Conservation (phyloP, 2,888 invertebrate genomes). For the Netelia virgata region DNA sequence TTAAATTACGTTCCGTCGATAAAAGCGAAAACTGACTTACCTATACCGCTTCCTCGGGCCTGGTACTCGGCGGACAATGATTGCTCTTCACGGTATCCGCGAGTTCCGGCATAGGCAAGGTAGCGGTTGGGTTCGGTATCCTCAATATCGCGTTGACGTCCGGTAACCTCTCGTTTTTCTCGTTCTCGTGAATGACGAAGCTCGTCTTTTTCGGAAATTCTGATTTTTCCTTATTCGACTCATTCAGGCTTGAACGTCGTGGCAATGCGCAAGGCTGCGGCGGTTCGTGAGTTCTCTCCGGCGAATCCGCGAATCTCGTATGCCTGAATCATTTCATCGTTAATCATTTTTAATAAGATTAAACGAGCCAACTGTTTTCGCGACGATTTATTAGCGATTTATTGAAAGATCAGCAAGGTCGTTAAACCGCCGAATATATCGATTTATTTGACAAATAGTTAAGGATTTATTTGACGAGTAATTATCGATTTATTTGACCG, state of each 20-base stretch:
- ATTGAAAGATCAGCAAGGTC: not conserved
- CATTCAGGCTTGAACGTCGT: conserved; percentile 73
- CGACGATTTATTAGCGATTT: not conserved
- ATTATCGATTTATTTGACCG: not conserved
- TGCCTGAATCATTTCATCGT: conserved; percentile 68
- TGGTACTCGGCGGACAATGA: conserved; percentile 71
- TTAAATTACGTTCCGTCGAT: too few species aligned
- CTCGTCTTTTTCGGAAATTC: conserved; percentile 74
- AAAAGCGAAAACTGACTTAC: conserved; percentile 67
- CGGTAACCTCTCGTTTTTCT: conserved; percentile 43
- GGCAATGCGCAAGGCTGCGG: conserved; percentile 61
- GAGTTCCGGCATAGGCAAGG: conserved; percentile 69
- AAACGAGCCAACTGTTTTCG: not conserved
- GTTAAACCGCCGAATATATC: too few species aligned
- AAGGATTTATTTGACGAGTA: too few species aligned
- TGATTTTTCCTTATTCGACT: conserved; percentile 66
- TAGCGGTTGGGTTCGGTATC: conserved; percentile 67
- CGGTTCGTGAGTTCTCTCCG: conserved; percentile 73
- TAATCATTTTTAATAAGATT: too few species aligned
- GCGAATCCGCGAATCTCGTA: conserved; percentile 73
- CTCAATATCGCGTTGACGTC: conserved; percentile 64
- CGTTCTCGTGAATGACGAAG: conserved; percentile 71
- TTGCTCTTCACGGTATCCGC: conserved; percentile 71
- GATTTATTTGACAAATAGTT: too few species aligned
- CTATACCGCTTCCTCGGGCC: conserved; percentile 76